These are phyloP conservation scores for Aix galericulata DNA, from an alignment of 2,113 vertebrate species.

Conservation along the genomic window DNA sequence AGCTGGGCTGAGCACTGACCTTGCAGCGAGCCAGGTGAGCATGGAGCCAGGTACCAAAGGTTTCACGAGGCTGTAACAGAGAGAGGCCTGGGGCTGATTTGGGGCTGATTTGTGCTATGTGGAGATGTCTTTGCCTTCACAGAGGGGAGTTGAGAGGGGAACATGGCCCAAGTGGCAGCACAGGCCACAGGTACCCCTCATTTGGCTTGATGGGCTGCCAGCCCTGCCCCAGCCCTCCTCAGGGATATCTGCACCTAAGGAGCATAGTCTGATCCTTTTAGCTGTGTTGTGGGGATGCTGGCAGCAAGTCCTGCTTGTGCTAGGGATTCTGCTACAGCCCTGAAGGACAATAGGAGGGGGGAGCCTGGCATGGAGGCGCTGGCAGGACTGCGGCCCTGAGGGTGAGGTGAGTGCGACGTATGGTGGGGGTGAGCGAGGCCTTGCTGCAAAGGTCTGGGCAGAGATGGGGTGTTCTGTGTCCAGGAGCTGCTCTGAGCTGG, in stretches of 20 bases:
- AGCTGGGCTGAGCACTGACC: not conserved
- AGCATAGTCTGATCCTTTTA: too few species aligned
- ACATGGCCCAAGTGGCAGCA: not conserved
- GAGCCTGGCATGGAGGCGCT: rapidly evolving
- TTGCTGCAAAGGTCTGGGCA: not conserved
- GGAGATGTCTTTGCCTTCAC: not conserved
- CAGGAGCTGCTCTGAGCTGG: not conserved
- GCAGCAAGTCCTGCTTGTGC: too few species aligned
- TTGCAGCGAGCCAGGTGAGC: not conserved
- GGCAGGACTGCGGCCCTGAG: rapidly evolving
- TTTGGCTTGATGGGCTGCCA: not conserved
- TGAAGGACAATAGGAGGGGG: rapidly evolving
- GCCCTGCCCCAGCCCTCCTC: too few species aligned
- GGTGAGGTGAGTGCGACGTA: not conserved
- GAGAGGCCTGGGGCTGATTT: rapidly evolving
- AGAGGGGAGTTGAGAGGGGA: not conserved
- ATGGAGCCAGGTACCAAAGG: rapidly evolving
- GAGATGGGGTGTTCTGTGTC: rapidly evolving
- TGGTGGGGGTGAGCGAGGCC: rapidly evolving
- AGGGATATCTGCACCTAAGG: too few species aligned
- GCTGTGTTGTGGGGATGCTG: too few species aligned
- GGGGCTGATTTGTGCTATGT: rapidly evolving
- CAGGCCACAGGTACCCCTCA: not conserved
- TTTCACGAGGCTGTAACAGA: not conserved
- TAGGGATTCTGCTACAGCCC: rapidly evolving